Evolutionary conservation across 2,888 invertebrate genomes (phyloP).

Genomic region (Lottia scabra): DNA sequence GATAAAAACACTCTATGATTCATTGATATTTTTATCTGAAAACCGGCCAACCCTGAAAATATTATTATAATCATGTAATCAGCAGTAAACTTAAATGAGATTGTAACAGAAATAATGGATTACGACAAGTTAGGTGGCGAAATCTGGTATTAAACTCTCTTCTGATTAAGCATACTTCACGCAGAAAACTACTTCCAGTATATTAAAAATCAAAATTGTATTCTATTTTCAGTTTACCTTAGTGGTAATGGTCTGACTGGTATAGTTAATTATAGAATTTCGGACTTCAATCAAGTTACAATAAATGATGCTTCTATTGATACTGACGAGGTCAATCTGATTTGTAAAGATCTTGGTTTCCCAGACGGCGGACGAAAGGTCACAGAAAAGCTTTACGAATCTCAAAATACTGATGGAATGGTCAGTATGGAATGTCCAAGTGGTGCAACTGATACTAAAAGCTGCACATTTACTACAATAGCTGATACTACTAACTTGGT

Average conservation of each 20-base stretch:
- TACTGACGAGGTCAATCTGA: background rate
- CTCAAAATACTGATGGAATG: background rate
- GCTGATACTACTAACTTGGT: background rate
- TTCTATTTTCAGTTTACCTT: background rate
- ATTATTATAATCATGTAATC: too few relatives aligned
- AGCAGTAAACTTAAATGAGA: too few relatives aligned
- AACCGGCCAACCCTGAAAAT: too few relatives aligned
- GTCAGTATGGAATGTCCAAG: background rate
- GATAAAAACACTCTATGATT: too few relatives aligned
- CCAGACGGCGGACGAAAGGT: background rate
- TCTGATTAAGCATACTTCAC: too few relatives aligned
- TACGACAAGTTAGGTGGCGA: too few relatives aligned
- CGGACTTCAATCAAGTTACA: background rate
- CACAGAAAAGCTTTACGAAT: background rate
- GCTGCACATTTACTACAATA: background rate
- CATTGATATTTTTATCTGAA: too few relatives aligned
- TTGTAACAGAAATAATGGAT: too few relatives aligned
- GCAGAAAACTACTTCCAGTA: too few relatives aligned
- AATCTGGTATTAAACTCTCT: too few relatives aligned
- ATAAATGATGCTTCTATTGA: background rate
- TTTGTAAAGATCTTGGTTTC: background rate
- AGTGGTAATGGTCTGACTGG: background rate
- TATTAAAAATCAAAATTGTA: too few relatives aligned
- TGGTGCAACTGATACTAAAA: background rate
- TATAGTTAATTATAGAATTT: background rate